These are phyloP conservation scores for Tetramorium parvispinum DNA, from an alignment of 1,140 invertebrate genomes.

Conservation along the genomic window DNA sequence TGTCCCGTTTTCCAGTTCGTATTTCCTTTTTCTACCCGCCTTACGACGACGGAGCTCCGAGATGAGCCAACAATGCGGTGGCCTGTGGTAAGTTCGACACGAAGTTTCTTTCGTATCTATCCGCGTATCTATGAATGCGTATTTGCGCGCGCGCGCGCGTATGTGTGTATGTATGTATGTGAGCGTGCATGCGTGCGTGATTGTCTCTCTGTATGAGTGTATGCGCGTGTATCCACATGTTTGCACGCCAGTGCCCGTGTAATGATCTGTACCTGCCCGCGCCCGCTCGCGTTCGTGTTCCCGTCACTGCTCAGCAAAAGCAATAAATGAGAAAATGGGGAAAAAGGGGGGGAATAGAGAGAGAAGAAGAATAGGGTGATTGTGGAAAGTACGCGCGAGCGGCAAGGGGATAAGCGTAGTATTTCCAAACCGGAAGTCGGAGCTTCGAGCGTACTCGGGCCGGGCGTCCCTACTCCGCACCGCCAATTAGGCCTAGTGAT, in stretches of 20 bases:
- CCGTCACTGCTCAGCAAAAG: not conserved
- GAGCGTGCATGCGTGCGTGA: not conserved
- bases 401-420: conserved; percentile 50
- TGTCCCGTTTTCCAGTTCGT: not conserved
- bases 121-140: conserved; percentile 13
- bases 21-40: not conserved
- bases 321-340: not conserved
- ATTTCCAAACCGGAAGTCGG: conserved; percentile 53
- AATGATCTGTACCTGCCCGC: conserved; percentile 61
- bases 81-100: conserved; percentile 44
- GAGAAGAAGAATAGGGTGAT: not conserved
- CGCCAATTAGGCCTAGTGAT: conserved; percentile 85
- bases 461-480: conserved; percentile 71
- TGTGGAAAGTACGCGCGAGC: conserved; percentile 22
- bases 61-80: conserved; percentile 50
- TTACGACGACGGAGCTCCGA: conserved; percentile 58
- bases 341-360: not conserved
- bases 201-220: not conserved
- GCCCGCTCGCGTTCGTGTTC: conserved; percentile 32
- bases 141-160: too few relatives aligned
- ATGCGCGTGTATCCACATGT: not conserved
- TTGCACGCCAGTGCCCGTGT: conserved; percentile 46
- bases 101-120: conserved; percentile 51
- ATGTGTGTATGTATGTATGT: not conserved
- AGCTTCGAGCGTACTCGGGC: conserved; percentile 42